Evolutionary conservation across 1,140 invertebrate species (phyloP).

Genomic region (Pristionchus pacificus): DNA sequence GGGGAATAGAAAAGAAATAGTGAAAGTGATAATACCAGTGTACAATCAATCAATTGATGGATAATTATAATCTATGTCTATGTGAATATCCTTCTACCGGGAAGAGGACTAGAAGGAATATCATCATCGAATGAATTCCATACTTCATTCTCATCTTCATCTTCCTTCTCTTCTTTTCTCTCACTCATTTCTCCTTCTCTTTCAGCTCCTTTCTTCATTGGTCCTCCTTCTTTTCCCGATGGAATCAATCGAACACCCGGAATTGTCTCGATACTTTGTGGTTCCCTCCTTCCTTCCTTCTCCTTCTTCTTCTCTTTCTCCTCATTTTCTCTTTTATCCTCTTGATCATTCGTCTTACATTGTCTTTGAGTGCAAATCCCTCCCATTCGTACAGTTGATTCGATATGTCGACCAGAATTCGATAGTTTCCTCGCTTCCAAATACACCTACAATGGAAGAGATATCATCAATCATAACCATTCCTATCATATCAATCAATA

Average conservation of each 20-base stretch:
- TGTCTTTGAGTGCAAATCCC: neutral
- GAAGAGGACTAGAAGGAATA: neutral
- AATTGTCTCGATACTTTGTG: neutral
- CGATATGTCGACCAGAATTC: conserved; percentile 1
- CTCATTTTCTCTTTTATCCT: neutral
- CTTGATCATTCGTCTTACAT: neutral
- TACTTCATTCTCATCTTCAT: neutral
- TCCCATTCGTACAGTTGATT: neutral
- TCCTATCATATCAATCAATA: neutral
- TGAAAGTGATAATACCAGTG: no score
- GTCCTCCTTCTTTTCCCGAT: neutral
- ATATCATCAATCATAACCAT: neutral
- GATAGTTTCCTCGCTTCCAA: conserved; percentile 23
- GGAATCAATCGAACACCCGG: neutral
- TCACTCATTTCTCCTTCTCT: neutral
- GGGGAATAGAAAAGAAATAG: no score
- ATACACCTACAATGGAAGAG: conserved; percentile 20
- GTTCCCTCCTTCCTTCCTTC: neutral
- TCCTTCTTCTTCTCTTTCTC: neutral
- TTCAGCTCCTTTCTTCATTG: neutral
- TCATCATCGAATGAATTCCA: neutral
- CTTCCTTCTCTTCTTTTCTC: neutral
- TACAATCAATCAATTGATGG: no score
- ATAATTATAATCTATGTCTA: neutral
- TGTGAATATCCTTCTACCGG: neutral